Percentiles rank a stretch among this genome's conserved stretches.
phyloP scores from a whole-genome alignment of 2,797 vertebrate species.

The Fistularia commersonii region DNA sequence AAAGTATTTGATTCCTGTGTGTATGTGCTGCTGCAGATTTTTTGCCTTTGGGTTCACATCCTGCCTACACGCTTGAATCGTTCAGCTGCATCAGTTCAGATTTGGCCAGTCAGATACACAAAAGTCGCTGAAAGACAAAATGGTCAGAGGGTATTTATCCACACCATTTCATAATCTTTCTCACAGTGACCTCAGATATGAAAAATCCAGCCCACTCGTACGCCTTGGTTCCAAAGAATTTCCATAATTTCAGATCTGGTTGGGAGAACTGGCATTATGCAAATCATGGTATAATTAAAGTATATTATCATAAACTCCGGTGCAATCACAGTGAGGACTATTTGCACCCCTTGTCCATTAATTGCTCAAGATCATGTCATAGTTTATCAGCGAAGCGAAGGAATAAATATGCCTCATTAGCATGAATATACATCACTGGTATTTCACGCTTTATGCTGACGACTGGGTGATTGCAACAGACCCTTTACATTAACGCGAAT shows the following conservation, averaged over 20 bases:
- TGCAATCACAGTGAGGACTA: slow-evolving; percentile 43
- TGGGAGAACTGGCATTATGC: slow-evolving; percentile 53
- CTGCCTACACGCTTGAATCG: no score
- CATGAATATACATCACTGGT: slow-evolving; percentile 9
- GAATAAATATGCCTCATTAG: slow-evolving; percentile 19
- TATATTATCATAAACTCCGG: slow-evolving; percentile 40
- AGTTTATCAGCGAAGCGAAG: slow-evolving; percentile 17
- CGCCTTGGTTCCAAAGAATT: slow-evolving; percentile 33
- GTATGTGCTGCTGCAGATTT: no score
- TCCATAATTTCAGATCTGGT: slow-evolving; percentile 49
- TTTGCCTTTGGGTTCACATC: no score
- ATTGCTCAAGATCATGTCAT: slow-evolving; percentile 25
- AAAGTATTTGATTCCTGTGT: no score
- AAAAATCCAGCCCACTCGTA: slow-evolving; percentile 14
- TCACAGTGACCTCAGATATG: neutral
- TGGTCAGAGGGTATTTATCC: no score
- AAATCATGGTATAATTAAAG: slow-evolving; percentile 51
- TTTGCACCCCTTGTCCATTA: slow-evolving; percentile 18
- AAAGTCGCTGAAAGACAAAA: no score
- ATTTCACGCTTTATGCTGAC: slow-evolving; percentile 18
- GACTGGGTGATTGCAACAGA: slow-evolving; percentile 3
- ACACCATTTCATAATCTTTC: no score
- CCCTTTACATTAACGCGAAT: no score
- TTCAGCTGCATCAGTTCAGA: no score
- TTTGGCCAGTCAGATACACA: no score